Conservation (phyloP, 2,888 invertebrate genomes). For the Parnassius glacialis region DNA sequence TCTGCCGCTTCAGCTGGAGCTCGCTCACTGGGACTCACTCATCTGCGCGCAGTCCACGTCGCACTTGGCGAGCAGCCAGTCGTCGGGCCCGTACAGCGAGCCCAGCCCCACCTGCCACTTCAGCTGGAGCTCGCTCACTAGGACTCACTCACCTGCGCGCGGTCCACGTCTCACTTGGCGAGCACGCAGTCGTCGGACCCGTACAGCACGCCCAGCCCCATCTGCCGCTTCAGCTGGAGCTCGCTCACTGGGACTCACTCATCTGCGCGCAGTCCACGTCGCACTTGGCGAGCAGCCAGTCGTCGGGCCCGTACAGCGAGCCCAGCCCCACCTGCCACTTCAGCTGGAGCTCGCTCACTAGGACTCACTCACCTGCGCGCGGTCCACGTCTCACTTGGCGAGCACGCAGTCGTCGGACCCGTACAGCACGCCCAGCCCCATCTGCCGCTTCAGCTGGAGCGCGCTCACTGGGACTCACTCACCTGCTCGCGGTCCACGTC, state of each 20-base stretch:
- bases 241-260: conserved; percentile 79
- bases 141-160: conserved; percentile 81
- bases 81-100: conserved; percentile 93
- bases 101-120: conserved; percentile 95
- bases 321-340: conserved; percentile 95
- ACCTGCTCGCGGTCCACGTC: conserved; percentile 90
- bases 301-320: conserved; percentile 93
- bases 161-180: conserved; percentile 89
- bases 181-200: conserved; percentile 91
- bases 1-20: conserved; percentile 93
- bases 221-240: conserved; percentile 93
- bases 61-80: conserved; percentile 88
- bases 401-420: conserved; percentile 91
- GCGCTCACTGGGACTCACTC: conserved; percentile 79
- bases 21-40: conserved; percentile 79
- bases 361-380: conserved; percentile 81
- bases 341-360: conserved; percentile 89
- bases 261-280: conserved; percentile 90
- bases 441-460: conserved; percentile 93
- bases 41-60: conserved; percentile 90
- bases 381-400: conserved; percentile 89
- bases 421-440: conserved; percentile 93
- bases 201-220: conserved; percentile 93
- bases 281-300: conserved; percentile 88
- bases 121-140: conserved; percentile 89